Base-by-base conservation (phyloP, 1,140 invertebrate species). In the Aphaenogaster rudis region DNA sequence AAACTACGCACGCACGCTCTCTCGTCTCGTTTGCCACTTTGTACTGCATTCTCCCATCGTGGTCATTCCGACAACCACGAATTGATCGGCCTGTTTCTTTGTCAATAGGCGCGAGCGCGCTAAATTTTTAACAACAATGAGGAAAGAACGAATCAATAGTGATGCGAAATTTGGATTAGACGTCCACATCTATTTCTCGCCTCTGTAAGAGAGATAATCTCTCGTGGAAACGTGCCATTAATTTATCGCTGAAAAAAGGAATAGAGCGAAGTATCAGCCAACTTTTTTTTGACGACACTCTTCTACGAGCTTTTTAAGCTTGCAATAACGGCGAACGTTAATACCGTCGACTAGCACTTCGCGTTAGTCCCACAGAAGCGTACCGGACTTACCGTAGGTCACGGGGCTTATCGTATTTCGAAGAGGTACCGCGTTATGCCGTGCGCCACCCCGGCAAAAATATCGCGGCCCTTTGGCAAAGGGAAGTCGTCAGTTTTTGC, bases 1-100 rank as follows among this genome's bases (percentile, higher is more conserved):
- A 91, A 92, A 87, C 91, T 88, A 86, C 86, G 85, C 33, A 48
- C 52, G 21, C 61, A 78, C 36, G 4, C n/a, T 33, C 33, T 71
- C 39, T 82, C 67, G 39, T 63, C 48, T 61, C 33, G 28, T 21
- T 74, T 11, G 54, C 15, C 71, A 50, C 71, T 85, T 63, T 77
- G 57, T 84, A 17, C n/a, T 7, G 45, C 48, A 42, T 71, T 66
- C 21, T 67, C 21, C 21, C 13, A 6, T 17, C 6, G 21, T 28
- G 39, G 15, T 50, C 45, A 21, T 52, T 33, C 36, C 28, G 36
- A 72, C 48, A 72, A 42, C 13, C 42, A 9, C 39, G 4, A 28
- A 59, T 74, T 54, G 21, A 82, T 80, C 77, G 45, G 63, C 8
- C 48, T 36, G 1, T 45, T 48, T 50, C 59, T 48, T n/a, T 50